phyloP scores from a whole-genome alignment of 2,113 vertebrate genomes.

The Gasterosteus aculeatus region DNA sequence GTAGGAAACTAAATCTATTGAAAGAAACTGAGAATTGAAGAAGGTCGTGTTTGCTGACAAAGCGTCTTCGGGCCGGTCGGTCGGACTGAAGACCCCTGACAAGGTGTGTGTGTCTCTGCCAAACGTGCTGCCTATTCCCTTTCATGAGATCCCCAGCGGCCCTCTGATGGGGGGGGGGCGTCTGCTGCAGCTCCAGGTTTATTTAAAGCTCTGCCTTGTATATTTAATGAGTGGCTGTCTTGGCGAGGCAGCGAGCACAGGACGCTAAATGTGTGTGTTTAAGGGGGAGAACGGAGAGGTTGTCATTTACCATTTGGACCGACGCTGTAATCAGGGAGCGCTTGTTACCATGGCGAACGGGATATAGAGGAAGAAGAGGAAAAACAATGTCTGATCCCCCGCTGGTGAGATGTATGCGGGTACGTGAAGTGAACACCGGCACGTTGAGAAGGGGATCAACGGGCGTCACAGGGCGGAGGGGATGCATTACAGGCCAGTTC shows the following conservation, averaged over 20 bases:
- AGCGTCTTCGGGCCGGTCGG: slow-evolving; percentile 42
- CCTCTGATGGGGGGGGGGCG: slow-evolving; percentile 29
- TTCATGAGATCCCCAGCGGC: slow-evolving; percentile 59
- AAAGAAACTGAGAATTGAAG: slow-evolving; percentile 34
- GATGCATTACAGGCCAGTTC: neutral
- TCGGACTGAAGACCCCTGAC: slow-evolving; percentile 39
- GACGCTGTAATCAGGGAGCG: slow-evolving; percentile 49
- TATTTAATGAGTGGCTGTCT: slow-evolving; percentile 80
- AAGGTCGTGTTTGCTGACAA: slow-evolving; percentile 41
- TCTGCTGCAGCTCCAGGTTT: slow-evolving; percentile 61
- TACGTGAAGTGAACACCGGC: neutral
- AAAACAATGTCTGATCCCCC: slow-evolving; percentile 29
- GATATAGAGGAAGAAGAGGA: slow-evolving; percentile 2
- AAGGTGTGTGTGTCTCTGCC: slow-evolving; percentile 8
- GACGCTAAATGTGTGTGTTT: slow-evolving; percentile 72
- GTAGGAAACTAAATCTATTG: slow-evolving; percentile 49
- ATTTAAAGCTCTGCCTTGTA: slow-evolving; percentile 79
- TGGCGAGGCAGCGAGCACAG: slow-evolving; percentile 29
- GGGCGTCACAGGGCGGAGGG: neutral
- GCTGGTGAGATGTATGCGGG: neutral
- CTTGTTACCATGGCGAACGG: slow-evolving; percentile 64
- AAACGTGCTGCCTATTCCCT: slow-evolving; percentile 59
- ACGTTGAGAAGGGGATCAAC: neutral
- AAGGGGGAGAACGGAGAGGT: slow-evolving; percentile 57
- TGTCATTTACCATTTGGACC: slow-evolving; percentile 50